Percentiles rank a stretch among this genome's conserved stretches.
phyloP scores from a whole-genome alignment of 2,888 invertebrate genomes.

The Dynastes tityus region DNA sequence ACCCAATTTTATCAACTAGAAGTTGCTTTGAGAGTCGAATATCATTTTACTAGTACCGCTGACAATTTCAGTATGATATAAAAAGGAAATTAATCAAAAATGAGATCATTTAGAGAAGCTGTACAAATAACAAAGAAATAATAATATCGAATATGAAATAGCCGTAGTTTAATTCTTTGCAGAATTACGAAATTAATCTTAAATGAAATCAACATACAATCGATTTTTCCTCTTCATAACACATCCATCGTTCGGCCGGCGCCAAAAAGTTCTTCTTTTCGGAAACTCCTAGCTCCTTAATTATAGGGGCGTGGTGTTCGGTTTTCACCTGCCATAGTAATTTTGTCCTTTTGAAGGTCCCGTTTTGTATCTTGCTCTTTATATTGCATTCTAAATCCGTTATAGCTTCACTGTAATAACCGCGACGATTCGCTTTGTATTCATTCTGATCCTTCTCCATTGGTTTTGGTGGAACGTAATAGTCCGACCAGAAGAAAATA shows the following conservation, averaged over 20 bases:
- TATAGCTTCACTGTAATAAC: slow-evolving; percentile 77
- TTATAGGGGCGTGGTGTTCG: slow-evolving; percentile 73
- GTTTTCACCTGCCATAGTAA: slow-evolving; percentile 74
- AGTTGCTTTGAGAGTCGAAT: too few species aligned
- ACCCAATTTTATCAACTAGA: too few species aligned
- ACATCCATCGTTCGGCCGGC: slow-evolving; percentile 79
- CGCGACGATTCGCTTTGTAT: slow-evolving; percentile 63
- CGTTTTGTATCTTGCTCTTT: slow-evolving; percentile 56
- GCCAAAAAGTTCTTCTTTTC: slow-evolving; percentile 71
- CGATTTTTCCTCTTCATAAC: slow-evolving; percentile 76
- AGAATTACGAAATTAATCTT: too few species aligned
- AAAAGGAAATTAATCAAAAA: too few species aligned
- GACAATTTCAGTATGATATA: too few species aligned
- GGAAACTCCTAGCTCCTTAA: slow-evolving; percentile 71
- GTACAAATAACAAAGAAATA: too few species aligned
- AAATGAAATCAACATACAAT: slow-evolving; percentile 70
- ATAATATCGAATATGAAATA: too few species aligned
- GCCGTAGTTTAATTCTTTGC: too few species aligned
- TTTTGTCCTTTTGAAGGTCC: slow-evolving; percentile 70
- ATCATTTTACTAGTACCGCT: too few species aligned
- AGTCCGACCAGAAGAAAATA: background rate
- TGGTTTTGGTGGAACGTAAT: background rate
- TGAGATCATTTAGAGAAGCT: too few species aligned
- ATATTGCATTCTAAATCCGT: slow-evolving; percentile 70
- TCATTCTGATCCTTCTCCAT: slow-evolving; percentile 8